Conservation (phyloP, 2,797 vertebrate species). For the Mallotus villosus region DNA sequence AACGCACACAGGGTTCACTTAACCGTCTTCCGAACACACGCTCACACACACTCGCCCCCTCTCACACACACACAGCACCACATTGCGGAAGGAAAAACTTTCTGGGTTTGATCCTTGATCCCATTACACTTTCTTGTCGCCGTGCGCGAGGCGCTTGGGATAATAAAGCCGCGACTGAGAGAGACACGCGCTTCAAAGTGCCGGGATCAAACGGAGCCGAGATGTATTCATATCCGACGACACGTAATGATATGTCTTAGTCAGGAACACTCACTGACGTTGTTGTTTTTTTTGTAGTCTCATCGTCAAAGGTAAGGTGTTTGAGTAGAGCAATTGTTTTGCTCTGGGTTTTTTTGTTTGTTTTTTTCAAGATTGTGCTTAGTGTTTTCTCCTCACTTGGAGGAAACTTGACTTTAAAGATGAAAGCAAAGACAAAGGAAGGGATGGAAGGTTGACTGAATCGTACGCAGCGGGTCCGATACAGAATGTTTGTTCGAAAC, state of each 20-base stretch:
- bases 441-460: too few relatives aligned
- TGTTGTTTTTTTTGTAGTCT: neutral
- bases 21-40: neutral
- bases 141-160: conserved; percentile 2
- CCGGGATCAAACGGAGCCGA: conserved; percentile 5
- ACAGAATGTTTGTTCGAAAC: too few relatives aligned
- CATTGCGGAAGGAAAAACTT: neutral
- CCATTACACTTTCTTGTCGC: conserved; percentile 9
- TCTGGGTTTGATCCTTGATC: conserved; percentile 11
- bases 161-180: conserved; percentile 8
- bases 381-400: neutral
- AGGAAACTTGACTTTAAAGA: neutral
- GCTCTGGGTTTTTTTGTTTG: too few relatives aligned
- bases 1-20: neutral
- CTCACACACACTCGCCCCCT: neutral
- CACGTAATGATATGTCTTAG: neutral
- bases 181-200: conserved; percentile 18
- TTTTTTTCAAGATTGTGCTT: too few relatives aligned
- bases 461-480: too few relatives aligned
- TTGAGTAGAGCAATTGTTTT: neutral
- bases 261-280: neutral
- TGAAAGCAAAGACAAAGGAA: too few relatives aligned
- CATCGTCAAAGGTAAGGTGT: neutral
- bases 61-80: neutral
- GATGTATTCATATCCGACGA: conserved; percentile 1